Conservation (phyloP, 2,888 invertebrate genomes). For the Neria commutata region DNA sequence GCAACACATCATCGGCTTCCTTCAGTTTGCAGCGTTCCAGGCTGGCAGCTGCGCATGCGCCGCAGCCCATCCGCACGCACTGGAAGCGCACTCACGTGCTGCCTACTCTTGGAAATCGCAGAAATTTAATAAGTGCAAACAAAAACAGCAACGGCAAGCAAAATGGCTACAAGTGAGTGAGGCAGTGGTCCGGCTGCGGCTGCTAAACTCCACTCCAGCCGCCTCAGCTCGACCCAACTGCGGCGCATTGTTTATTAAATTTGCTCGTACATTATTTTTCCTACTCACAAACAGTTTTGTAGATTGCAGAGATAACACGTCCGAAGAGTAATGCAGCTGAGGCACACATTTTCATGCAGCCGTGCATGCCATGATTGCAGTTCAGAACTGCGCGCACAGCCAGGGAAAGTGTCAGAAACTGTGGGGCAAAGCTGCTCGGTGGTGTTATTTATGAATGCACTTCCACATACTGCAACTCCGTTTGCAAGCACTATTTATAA, state of each 20-base stretch:
- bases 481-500: no score
- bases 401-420: background rate
- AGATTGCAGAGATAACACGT: background rate
- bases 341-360: background rate
- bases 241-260: constrained; percentile 32
- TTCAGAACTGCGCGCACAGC: background rate
- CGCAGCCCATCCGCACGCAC: no score
- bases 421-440: background rate
- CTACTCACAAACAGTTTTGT: background rate
- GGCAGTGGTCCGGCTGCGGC: no score
- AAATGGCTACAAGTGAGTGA: background rate
- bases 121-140: constrained; percentile 13
- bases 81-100: constrained; percentile 17
- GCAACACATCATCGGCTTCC: background rate
- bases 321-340: background rate
- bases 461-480: no score
- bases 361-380: background rate
- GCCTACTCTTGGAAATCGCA: constrained; percentile 10
- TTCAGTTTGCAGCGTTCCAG: no score
- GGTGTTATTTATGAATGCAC: no score
- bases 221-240: no score
- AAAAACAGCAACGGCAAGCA: constrained; percentile 3
- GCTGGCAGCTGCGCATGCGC: background rate
- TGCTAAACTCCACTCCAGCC: no score
- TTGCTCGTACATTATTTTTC: constrained; percentile 26